Evolutionary conservation across 1,140 invertebrate genomes (phyloP), one percentile per base, ranked within the genome.

Genomic region (Lasioglossum baleicum): DNA sequence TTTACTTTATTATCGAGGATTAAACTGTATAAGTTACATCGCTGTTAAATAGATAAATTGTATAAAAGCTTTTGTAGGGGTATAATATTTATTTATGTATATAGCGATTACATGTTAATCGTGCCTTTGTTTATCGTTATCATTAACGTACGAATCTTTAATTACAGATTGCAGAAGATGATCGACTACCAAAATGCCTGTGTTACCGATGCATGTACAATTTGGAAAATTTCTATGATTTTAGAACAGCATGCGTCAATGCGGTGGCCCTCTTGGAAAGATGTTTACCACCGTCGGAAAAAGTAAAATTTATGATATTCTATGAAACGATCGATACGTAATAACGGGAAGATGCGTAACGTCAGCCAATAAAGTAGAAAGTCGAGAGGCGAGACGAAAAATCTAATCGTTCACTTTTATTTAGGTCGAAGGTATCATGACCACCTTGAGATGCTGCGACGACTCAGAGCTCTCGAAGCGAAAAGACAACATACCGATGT

Each of bases 201-300:
- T 94, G 94, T 89, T 94, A 93, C 84, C 89, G 93, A 79, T 94
- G 94, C 82, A 93, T 94, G 88, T 94, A 92, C 89, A 93, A 94
- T 88, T 89, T 94, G 85, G 94, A 94, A 88, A 94, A 93, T 85
- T 94, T 94, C 89, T 94, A 93, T 82, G 93, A 94, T 84, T 94
- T 94, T 80, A 90, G 93, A 84, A 92, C 91, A 66, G 91, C 91
- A 42, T 94, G 94, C 80, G 91, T 94, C 42, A 93, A 94, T 84
- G 93, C 93, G 60, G 88, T 92, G 60, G 89, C 90, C 13, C 81
- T 92, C 48, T 83, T 94, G 58, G 91, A 94, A 83, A 90, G 91
- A 73, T 91, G 85, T 78, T 75, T 92, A 61, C 90, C 90, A 77
- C 80, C 88, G 40, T 88, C 86, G 56, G 88, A 90, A 78, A 82